These are phyloP conservation scores for Hycleus cichorii DNA, from an alignment of 1,140 invertebrate genomes.

Conservation along the genomic window DNA sequence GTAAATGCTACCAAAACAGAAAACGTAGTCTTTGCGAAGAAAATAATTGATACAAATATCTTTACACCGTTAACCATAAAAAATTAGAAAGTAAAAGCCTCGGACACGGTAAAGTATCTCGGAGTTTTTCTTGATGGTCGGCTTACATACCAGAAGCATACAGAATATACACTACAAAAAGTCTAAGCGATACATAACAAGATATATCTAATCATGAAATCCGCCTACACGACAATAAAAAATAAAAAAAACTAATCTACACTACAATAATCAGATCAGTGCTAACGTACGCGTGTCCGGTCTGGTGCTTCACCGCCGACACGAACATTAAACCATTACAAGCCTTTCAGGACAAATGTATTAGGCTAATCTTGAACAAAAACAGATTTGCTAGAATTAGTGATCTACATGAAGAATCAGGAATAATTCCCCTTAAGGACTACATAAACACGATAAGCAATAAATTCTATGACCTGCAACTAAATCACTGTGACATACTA, in stretches of 20 bases:
- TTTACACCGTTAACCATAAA: conserved; percentile 15
- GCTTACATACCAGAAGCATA: conserved; percentile 17
- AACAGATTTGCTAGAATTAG: too few relatives aligned
- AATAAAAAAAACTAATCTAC: conserved; percentile 5
- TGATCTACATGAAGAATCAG: too few relatives aligned
- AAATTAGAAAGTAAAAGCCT: conserved; percentile 7
- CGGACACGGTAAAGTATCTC: conserved; percentile 20
- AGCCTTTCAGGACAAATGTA: too few relatives aligned
- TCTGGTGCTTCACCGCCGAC: background rate
- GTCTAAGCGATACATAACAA: conserved; percentile 13
- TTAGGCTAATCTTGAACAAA: too few relatives aligned
- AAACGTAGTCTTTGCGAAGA: conserved; percentile 1
- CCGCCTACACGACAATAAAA: background rate
- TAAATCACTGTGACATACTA: too few relatives aligned
- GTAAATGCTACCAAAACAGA: conserved; percentile 11
- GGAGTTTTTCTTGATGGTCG: conserved; percentile 24
- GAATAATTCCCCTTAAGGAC: too few relatives aligned
- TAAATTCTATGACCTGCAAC: too few relatives aligned
- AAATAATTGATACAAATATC: conserved; percentile 9
- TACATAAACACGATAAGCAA: too few relatives aligned
- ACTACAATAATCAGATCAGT: background rate
- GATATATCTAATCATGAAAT: background rate
- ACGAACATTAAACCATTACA: too few relatives aligned
- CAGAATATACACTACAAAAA: conserved; percentile 15
- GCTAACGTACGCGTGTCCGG: background rate